Conservation (phyloP, 2,113 vertebrate genomes). For the Pterocles gutturalis region DNA sequence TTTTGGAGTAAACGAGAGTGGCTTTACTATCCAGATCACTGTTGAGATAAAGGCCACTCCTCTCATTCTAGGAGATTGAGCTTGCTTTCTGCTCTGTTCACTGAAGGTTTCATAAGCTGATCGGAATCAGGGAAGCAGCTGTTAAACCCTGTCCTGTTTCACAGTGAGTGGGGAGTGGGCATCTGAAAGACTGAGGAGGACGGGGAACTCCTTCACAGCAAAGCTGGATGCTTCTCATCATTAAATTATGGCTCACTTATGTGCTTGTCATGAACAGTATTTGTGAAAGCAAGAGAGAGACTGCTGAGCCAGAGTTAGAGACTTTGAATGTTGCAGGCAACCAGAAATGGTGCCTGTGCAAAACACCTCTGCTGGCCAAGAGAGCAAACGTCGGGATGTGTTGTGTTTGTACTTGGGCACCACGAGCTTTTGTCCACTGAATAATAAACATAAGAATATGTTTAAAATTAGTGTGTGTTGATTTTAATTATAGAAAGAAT, state of each 20-base stretch:
- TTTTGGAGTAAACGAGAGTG: background rate
- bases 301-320: background rate
- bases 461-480: background rate
- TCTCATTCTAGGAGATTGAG: background rate
- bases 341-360: background rate
- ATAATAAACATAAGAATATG: background rate
- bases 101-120: background rate
- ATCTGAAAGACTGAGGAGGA: background rate
- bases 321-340: background rate
- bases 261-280: background rate
- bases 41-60: background rate
- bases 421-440: background rate
- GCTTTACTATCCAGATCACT: background rate
- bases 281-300: background rate
- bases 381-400: background rate
- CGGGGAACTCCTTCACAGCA: background rate
- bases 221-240: background rate
- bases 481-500: background rate
- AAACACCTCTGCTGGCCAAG: background rate
- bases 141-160: background rate
- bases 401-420: background rate
- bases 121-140: background rate
- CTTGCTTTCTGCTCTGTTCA: background rate
- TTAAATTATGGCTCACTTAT: background rate
- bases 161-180: background rate